phyloP scores from a whole-genome alignment of 2,888 invertebrate genomes.

The Caenorhabditis uteleia region DNA sequence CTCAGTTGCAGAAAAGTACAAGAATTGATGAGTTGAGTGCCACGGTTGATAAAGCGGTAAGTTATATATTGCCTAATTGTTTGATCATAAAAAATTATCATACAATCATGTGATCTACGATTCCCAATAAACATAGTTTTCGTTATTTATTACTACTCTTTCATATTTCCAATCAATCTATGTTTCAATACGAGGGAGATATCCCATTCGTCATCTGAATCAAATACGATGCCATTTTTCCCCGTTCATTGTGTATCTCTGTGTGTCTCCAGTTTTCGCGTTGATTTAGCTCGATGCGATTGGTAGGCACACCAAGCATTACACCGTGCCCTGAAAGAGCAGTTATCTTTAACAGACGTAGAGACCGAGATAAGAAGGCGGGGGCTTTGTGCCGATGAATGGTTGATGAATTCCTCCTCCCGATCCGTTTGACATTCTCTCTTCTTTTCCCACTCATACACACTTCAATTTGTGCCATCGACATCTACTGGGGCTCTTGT shows the following conservation, averaged over 20 bases:
- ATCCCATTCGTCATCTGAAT: not conserved
- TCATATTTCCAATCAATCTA: not conserved
- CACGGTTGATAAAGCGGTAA: constrained; percentile 30
- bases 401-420: constrained; percentile 12
- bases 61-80: constrained; percentile 1
- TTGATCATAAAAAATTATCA: too few species aligned
- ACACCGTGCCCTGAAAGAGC: too few species aligned
- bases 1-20: constrained; percentile 22
- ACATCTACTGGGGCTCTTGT: too few species aligned
- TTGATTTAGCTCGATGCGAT: too few species aligned
- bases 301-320: too few species aligned
- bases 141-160: not conserved
- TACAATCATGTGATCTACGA: too few species aligned
- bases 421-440: not conserved
- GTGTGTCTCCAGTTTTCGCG: too few species aligned
- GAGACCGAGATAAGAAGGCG: constrained; percentile 9
- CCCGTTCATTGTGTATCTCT: too few species aligned
- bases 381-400: constrained; percentile 12
- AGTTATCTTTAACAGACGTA: too few species aligned
- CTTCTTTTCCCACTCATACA: too few species aligned
- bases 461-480: constrained; percentile 32
- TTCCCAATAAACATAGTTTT: not conserved
- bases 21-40: constrained; percentile 22
- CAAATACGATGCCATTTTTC: not conserved
- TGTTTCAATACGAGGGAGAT: not conserved